Evolutionary conservation across 2,113 vertebrate species (phyloP).

Genomic region (Microtus montanus): DNA sequence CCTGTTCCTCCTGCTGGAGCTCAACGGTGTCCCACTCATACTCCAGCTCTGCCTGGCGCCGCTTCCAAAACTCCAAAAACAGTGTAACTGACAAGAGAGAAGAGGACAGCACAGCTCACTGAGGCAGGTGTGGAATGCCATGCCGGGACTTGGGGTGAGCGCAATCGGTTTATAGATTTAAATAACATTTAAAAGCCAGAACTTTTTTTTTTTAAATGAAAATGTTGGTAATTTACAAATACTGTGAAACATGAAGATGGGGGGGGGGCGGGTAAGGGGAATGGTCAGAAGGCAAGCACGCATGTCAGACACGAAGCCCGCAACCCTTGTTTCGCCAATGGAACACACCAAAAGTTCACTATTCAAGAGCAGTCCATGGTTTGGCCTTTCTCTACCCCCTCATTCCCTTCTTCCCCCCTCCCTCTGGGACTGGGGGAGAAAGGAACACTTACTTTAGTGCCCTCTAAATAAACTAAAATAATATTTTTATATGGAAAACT

Average conservation of each 20-base stretch:
- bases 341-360: neutral
- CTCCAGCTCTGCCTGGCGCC: conserved; percentile 93
- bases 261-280: accelerated
- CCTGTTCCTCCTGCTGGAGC: conserved; percentile 93
- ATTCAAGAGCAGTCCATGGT: neutral
- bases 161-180: neutral
- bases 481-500: neutral
- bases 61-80: conserved; percentile 97
- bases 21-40: conserved; percentile 96
- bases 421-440: neutral
- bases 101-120: neutral
- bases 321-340: neutral
- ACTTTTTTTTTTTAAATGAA: neutral
- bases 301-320: neutral
- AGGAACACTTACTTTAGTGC: neutral
- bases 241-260: neutral
- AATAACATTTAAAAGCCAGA: neutral
- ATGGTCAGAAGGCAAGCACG: neutral
- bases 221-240: neutral
- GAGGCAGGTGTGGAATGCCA: neutral
- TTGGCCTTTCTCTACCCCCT: neutral
- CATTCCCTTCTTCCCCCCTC: neutral
- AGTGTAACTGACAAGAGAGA: conserved; percentile 88
- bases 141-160: neutral
- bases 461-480: neutral